A percentile compares a stretch with the other conserved stretches of the same genome.
phyloP scores from a whole-genome alignment of 2,888 invertebrate species.

The Calliopum simillimum region DNA sequence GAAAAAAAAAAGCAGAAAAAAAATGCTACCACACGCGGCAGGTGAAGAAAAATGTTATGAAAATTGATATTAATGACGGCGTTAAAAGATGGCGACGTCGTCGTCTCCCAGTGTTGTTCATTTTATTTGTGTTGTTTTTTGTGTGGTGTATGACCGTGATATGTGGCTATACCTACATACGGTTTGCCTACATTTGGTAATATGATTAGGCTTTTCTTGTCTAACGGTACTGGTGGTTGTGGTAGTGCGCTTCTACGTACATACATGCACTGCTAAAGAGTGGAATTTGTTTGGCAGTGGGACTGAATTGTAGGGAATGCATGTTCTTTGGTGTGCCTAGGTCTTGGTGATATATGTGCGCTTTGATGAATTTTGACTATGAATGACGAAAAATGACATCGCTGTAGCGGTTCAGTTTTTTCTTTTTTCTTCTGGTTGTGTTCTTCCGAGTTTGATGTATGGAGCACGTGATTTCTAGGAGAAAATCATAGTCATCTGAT shows the following conservation, averaged over 20 bases:
- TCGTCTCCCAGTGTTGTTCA: background rate
- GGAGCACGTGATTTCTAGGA: slow-evolving; percentile 2
- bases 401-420: background rate
- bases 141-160: background rate
- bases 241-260: background rate
- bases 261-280: background rate
- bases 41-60: slow-evolving; percentile 17
- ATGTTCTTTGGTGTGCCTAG: background rate
- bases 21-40: background rate
- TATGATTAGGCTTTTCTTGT: background rate
- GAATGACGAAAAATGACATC: slow-evolving; percentile 20
- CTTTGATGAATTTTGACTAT: slow-evolving; percentile 14
- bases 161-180: background rate
- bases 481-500: background rate
- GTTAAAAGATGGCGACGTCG: background rate
- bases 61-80: slow-evolving; percentile 32
- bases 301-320: background rate
- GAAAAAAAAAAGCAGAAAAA: background rate
- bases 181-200: slow-evolving; percentile 7
- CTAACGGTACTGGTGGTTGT: background rate
- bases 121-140: background rate
- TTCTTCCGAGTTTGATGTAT: slow-evolving; percentile 8
- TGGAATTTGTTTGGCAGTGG: background rate
- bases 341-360: background rate
- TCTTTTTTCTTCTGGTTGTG: too few species aligned